These are phyloP conservation scores for Rattus norvegicus DNA, from an alignment of 2,113 vertebrate species.

Conservation along the genomic window DNA sequence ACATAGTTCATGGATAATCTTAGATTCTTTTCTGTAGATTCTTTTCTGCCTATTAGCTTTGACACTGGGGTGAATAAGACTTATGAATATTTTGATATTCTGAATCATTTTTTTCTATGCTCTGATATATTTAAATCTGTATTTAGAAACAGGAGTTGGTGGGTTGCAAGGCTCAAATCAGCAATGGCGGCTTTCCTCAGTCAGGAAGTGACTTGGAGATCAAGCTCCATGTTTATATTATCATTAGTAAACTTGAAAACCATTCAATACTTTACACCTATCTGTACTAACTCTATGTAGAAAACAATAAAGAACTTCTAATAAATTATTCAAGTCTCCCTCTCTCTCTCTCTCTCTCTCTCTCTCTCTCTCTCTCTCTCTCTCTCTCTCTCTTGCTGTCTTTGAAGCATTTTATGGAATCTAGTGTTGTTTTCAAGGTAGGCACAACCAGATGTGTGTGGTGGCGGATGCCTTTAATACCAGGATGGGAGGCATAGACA, in stretches of 20 bases:
- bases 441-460: background rate
- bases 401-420: background rate
- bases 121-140: background rate
- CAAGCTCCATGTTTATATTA: background rate
- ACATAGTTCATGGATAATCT: background rate
- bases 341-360: background rate
- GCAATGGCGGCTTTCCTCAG: background rate
- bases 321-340: background rate
- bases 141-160: background rate
- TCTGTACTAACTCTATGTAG: background rate
- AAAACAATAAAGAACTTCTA: constrained; percentile 21
- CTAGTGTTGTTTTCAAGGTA: background rate
- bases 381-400: background rate
- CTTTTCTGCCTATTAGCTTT: background rate
- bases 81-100: background rate
- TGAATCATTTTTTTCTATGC: background rate
- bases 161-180: background rate
- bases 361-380: background rate
- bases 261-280: background rate
- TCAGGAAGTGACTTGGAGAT: background rate
- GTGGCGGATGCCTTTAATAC: background rate
- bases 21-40: too few species aligned
- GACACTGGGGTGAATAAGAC: background rate
- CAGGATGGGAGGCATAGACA: background rate
- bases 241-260: background rate